Evolutionary conservation across 2,113 vertebrate genomes (phyloP).

Genomic region (Thalassoma bifasciatum): DNA sequence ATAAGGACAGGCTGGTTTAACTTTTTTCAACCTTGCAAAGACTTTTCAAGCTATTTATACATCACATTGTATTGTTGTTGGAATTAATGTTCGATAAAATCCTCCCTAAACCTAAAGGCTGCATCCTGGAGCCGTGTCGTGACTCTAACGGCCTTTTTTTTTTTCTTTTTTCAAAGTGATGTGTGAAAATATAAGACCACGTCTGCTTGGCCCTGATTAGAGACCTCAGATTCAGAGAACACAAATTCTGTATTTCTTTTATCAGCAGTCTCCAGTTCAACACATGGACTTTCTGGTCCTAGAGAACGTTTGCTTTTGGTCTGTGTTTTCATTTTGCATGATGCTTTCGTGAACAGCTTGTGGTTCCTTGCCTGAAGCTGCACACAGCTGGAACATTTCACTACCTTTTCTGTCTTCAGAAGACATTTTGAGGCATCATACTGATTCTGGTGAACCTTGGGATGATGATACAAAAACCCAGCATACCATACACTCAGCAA

Average conservation of each 20-base stretch:
- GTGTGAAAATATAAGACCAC: slow-evolving; percentile 5
- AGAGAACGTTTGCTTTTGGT: slow-evolving; percentile 32
- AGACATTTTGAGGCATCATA: neutral
- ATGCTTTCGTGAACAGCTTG: neutral
- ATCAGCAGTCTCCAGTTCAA: slow-evolving; percentile 47
- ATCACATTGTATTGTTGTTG: slow-evolving; percentile 47
- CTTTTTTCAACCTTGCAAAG: slow-evolving; percentile 48
- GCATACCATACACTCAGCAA: no score
- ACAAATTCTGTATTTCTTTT: slow-evolving; percentile 8
- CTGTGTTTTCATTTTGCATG: slow-evolving; percentile 11
- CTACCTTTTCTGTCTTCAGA: neutral
- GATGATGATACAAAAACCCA: neutral
- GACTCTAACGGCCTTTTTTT: slow-evolving; percentile 33
- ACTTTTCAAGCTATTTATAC: slow-evolving; percentile 70
- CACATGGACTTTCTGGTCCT: slow-evolving; percentile 12
- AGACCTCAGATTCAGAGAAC: slow-evolving; percentile 33
- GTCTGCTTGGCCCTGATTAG: slow-evolving; percentile 42
- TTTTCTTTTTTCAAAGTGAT: slow-evolving; percentile 13
- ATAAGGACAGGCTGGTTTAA: slow-evolving; percentile 69
- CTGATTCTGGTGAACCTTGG: neutral
- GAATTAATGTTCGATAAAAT: slow-evolving; percentile 42
- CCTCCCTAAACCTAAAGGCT: slow-evolving; percentile 19
- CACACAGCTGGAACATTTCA: slow-evolving; percentile 23
- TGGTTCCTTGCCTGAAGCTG: slow-evolving; percentile 12
- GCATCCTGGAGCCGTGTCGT: slow-evolving; percentile 10